Base-by-base conservation (phyloP, 2,888 invertebrate genomes). In the Drosophila colorata region DNA sequence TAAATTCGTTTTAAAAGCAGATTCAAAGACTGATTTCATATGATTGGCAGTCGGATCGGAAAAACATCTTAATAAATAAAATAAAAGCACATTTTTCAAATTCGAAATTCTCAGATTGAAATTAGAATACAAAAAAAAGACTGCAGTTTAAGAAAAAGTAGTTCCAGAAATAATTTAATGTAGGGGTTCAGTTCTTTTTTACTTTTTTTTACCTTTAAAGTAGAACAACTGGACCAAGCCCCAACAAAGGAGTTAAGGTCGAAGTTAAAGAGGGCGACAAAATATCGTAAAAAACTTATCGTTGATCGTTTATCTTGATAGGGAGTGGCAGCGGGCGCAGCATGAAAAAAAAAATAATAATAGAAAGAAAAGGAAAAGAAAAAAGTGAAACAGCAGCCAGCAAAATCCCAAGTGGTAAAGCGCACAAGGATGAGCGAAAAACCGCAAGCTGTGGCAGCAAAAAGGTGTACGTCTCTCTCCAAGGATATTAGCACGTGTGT, bases 381-480 rank as follows among this genome's bases (percentile, higher is more conserved):
- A 16, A 49, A 33, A 46, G 44, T 18, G 44, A 23, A 58, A 47
- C n/a, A 60, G 41, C n/a, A 48, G 59, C 51, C 55, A 16, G 43
- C 18, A 7, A 44, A 38, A 41, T 77, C 74, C 78, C 74, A 61
- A 61, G 57, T 53, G 74, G 68, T 14, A 56, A 38, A 60, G 47
- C 40, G 20, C 55, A 46, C 63, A 78, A 73, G 41, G 55, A 51
- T 56, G 33, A 52, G 51, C 44, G 40, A 57, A 56, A 68, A 75
- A 79, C 70, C 75, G 47, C 75, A 75, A 67, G 71, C 60, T 77
- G 79, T 71, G 74, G 74, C 78, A 74, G 63, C 74, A 74, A 77
- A 86, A 84, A 87, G 87, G 84, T 84, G 74, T 72, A 53, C 72
- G 73, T 63, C 74, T 68, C 70, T 88, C 90, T 78, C 90, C 65